These are phyloP conservation scores for Proteles cristata DNA, from an alignment of 2,113 vertebrate species.

Conservation along the genomic window DNA sequence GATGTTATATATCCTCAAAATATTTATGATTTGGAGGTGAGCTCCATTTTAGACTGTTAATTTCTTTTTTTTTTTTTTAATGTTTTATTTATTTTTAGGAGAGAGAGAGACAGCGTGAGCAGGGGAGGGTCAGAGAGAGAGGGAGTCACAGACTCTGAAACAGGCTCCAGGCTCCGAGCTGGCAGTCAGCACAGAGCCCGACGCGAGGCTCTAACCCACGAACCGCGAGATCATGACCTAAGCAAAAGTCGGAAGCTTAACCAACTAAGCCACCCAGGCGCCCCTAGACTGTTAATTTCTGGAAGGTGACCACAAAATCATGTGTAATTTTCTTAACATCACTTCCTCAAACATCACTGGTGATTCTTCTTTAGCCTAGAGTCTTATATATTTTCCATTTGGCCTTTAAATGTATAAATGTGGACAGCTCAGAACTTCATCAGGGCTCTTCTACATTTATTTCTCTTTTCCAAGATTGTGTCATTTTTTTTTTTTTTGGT, in stretches of 20 bases:
- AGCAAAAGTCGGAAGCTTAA: too few species aligned
- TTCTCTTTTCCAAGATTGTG: not conserved
- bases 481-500: not conserved
- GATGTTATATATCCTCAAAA: not conserved
- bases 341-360: not conserved
- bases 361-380: not conserved
- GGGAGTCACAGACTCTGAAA: too few species aligned
- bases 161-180: too few species aligned
- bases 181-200: too few species aligned
- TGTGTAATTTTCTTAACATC: not conserved
- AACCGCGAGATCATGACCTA: too few species aligned
- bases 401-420: not conserved
- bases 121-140: too few species aligned
- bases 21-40: not conserved
- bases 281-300: not conserved
- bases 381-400: not conserved
- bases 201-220: too few species aligned
- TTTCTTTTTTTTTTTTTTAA: too few species aligned
- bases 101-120: too few species aligned
- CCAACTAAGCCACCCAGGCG: too few species aligned
- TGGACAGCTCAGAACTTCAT: not conserved
- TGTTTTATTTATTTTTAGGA: too few species aligned
- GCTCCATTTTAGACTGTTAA: not conserved
- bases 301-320: not conserved
- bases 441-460: not conserved